phyloP scores from a whole-genome alignment of 1,140 invertebrate genomes.

The Lethrus apterus region DNA sequence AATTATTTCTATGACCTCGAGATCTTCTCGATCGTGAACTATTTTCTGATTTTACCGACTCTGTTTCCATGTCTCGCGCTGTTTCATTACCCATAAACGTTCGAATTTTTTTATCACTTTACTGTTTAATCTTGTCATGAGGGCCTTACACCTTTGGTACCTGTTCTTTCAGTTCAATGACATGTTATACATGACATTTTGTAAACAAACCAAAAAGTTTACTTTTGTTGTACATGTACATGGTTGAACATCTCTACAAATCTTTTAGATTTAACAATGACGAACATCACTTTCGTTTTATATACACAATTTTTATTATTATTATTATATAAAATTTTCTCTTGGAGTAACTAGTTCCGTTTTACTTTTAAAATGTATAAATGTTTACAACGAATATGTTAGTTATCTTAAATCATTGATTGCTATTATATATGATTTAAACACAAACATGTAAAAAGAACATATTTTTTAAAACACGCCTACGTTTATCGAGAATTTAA shows the following conservation, averaged over 20 bases:
- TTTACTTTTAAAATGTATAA: too few species aligned
- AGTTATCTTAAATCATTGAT: background rate
- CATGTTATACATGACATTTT: constrained; percentile 20
- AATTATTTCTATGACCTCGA: constrained; percentile 42
- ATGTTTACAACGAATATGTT: background rate
- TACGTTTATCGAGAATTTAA: constrained; percentile 21
- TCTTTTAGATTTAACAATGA: too few species aligned
- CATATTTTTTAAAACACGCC: constrained; percentile 18
- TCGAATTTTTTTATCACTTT: background rate
- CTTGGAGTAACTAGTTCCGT: too few species aligned
- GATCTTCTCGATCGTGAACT: constrained; percentile 53
- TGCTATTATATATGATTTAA: constrained; percentile 7
- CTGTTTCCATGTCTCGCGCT: constrained; percentile 50
- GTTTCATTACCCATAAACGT: constrained; percentile 39
- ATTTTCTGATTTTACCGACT: constrained; percentile 55
- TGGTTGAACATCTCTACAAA: too few species aligned
- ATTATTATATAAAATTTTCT: too few species aligned
- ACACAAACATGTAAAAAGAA: background rate
- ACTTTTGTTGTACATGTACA: background rate
- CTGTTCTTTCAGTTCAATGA: constrained; percentile 22
- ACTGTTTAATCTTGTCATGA: constrained; percentile 3
- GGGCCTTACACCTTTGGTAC: background rate
- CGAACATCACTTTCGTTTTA: too few species aligned
- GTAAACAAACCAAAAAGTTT: constrained; percentile 15
- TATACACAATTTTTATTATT: too few species aligned